Percentiles rank a stretch among this genome's conserved stretches.
phyloP scores from a whole-genome alignment of 2,888 invertebrate genomes.

The Polymixis lichenea region DNA sequence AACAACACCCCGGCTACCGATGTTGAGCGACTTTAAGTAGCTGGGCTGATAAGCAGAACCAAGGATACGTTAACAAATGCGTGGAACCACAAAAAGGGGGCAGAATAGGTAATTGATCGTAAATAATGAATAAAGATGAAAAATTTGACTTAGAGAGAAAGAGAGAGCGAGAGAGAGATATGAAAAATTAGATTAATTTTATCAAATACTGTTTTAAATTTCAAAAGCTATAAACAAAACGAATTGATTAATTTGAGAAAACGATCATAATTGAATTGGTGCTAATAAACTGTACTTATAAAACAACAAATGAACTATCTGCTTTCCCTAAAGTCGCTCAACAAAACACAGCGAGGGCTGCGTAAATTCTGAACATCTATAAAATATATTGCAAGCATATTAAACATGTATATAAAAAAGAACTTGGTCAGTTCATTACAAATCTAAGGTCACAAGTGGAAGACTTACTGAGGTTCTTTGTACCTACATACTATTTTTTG shows the following conservation, averaged over 20 bases:
- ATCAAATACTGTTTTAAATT: not conserved
- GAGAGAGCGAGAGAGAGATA: too few relatives aligned
- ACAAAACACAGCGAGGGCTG: conserved; percentile 9
- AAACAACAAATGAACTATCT: conserved; percentile 1
- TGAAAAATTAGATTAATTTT: not conserved
- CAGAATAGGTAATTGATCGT: not conserved
- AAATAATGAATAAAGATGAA: not conserved
- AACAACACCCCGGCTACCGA: conserved; percentile 25
- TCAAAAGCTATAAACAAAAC: conserved; percentile 1
- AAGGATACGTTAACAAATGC: not conserved
- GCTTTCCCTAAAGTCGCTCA: conserved; percentile 22
- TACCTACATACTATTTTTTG: conserved; percentile 42
- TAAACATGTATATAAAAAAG: conserved; percentile 42
- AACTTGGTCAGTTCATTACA: conserved; percentile 27
- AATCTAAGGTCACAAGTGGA: conserved; percentile 37
- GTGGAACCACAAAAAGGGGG: not conserved
- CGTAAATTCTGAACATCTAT: conserved; percentile 30
- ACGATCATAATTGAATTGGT: conserved; percentile 2
- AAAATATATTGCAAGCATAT: conserved; percentile 47
- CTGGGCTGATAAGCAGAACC: not conserved
- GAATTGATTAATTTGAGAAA: not conserved
- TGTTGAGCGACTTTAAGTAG: conserved; percentile 15
- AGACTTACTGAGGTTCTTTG: conserved; percentile 33
- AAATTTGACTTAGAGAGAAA: not conserved
- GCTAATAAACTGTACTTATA: conserved; percentile 18